These are phyloP conservation scores for Lamprotornis superbus DNA, from an alignment of 2,113 vertebrate genomes.

Conservation along the genomic window DNA sequence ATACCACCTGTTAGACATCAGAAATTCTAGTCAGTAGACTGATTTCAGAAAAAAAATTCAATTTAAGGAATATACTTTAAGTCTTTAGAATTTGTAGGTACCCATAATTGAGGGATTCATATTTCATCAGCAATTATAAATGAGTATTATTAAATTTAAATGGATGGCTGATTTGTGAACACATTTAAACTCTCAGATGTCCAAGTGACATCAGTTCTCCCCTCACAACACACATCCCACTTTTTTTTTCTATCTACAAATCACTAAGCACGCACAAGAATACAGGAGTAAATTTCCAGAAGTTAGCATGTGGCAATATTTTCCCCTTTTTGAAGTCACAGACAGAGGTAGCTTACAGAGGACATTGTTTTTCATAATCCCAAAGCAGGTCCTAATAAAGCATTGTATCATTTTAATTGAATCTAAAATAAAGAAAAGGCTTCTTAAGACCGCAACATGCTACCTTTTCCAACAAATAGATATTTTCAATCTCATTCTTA, in stretches of 20 bases:
- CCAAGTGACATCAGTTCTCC: not conserved
- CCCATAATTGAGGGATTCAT: not conserved
- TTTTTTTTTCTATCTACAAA: not conserved
- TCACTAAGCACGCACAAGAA: not conserved
- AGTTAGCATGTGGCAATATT: not conserved
- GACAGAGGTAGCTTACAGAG: not conserved
- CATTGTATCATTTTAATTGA: not conserved
- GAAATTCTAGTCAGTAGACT: not conserved
- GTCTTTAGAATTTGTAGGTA: not conserved
- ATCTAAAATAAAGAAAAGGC: not conserved
- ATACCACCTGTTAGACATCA: not conserved
- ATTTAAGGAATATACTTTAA: not conserved
- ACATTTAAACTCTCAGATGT: not conserved
- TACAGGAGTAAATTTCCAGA: not conserved
- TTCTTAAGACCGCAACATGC: not conserved
- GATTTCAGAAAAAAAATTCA: not conserved
- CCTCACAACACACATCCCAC: not conserved
- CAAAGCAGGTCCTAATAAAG: not conserved
- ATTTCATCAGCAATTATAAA: not conserved
- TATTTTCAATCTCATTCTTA: not conserved
- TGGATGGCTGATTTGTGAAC: not conserved
- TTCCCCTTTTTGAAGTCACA: not conserved
- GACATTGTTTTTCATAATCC: not conserved
- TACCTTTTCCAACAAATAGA: not conserved
- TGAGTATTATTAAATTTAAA: not conserved